Evolutionary conservation across 2,797 vertebrate species (phyloP).

Genomic region (Apodemus agrarius): DNA sequence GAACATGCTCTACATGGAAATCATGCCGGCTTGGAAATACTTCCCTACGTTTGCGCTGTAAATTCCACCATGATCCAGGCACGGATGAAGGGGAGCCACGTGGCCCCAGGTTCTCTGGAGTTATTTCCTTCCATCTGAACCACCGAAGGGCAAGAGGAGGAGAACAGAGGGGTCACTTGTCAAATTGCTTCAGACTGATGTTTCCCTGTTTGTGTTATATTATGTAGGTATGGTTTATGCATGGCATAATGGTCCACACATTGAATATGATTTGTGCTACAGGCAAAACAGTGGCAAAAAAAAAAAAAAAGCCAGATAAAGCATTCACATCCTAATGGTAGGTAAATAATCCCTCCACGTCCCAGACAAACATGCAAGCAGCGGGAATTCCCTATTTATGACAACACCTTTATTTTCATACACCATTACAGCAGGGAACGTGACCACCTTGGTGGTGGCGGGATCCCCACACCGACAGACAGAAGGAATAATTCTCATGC

Average conservation of each 20-base stretch:
- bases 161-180: constrained; percentile 52
- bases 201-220: constrained; percentile 82
- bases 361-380: constrained; percentile 81
- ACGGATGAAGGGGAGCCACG: neutral
- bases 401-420: constrained; percentile 84
- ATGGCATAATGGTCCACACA: constrained; percentile 78
- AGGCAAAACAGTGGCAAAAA: constrained; percentile 78
- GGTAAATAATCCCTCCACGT: constrained; percentile 86
- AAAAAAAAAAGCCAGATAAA: constrained; percentile 78
- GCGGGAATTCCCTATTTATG: constrained; percentile 82
- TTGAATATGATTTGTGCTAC: constrained; percentile 84
- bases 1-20: neutral
- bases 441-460: constrained; percentile 78
- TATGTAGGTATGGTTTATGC: constrained; percentile 74
- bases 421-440: constrained; percentile 82
- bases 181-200: constrained; percentile 83
- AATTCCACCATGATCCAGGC: constrained; percentile 48
- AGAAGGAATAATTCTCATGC: constrained; percentile 85
- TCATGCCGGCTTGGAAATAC: constrained; percentile 32
- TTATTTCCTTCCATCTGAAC: constrained; percentile 73
- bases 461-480: constrained; percentile 81
- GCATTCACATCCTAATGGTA: constrained; percentile 85
- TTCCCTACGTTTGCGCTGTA: constrained; percentile 61
- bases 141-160: neutral
- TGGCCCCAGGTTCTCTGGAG: constrained; percentile 58